Conservation (phyloP, 1,140 invertebrate genomes). For the Drosophila grimshawi region DNA sequence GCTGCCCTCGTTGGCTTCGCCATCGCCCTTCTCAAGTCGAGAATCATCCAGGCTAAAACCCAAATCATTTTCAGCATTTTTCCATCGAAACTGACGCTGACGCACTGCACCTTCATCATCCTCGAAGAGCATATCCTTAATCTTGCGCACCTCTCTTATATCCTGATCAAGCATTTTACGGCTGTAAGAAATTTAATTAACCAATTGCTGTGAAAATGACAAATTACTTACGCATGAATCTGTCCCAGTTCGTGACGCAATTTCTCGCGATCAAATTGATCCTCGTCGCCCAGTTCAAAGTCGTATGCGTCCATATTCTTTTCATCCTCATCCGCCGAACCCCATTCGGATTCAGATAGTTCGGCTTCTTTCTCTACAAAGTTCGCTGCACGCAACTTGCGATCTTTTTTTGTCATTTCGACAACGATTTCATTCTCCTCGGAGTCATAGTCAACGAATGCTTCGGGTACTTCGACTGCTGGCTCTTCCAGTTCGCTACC, state of each 20-base stretch:
- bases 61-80: constrained; percentile 87
- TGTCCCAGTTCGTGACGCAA: constrained; percentile 87
- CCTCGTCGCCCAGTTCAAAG: constrained; percentile 89
- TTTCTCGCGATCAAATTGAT: constrained; percentile 88
- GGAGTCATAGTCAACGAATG: constrained; percentile 88
- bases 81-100: constrained; percentile 91
- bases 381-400: constrained; percentile 85
- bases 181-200: constrained; percentile 76
- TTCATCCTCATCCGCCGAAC: constrained; percentile 91
- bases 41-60: constrained; percentile 75
- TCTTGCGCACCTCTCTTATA: constrained; percentile 89
- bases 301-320: constrained; percentile 89
- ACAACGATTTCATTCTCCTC: constrained; percentile 88
- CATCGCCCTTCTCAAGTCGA: constrained; percentile 72
- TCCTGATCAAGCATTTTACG: constrained; percentile 91
- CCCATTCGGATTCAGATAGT: constrained; percentile 91
- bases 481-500: constrained; percentile 72
- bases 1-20: constrained; percentile 85
- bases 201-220: background rate
- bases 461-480: constrained; percentile 83
- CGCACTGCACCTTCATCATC: constrained; percentile 91
- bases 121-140: constrained; percentile 92
- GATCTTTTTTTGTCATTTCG: constrained; percentile 85
- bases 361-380: constrained; percentile 94
- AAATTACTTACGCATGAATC: constrained; percentile 87